A percentile compares a stretch with the other conserved stretches of the same genome.
Conservation (phyloP, 2,113 vertebrate genomes). For the Albula glossodonta region DNA sequence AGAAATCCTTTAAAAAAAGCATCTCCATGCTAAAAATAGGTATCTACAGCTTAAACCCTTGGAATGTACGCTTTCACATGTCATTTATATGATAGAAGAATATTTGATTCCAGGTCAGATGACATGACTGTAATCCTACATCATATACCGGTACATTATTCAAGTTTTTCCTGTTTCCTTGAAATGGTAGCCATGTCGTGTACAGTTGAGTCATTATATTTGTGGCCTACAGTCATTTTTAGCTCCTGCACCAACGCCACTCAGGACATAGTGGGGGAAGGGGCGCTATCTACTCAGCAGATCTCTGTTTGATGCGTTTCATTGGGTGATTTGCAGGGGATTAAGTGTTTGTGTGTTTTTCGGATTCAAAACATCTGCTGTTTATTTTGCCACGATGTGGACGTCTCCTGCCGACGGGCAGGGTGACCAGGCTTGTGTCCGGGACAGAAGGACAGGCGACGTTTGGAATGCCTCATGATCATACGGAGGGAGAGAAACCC, state of each 20-base stretch:
- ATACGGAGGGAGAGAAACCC: not conserved
- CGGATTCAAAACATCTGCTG: constrained; percentile 52
- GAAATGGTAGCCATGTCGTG: not conserved
- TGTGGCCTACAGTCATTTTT: not conserved
- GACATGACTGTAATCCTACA: not conserved
- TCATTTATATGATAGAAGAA: not conserved
- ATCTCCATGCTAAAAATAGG: not conserved
- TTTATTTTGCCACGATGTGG: constrained; percentile 36
- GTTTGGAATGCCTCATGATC: not conserved
- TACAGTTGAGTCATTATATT: not conserved
- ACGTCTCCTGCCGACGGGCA: not conserved
- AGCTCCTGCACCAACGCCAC: not conserved
- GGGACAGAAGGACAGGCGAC: not conserved
- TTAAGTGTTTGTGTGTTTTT: constrained; percentile 47
- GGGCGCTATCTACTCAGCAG: not conserved
- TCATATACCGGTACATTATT: not conserved
- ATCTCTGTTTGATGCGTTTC: constrained; percentile 6
- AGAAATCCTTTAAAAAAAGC: not conserved
- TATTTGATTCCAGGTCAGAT: not conserved
- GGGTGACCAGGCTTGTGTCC: not conserved
- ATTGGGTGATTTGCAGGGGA: constrained; percentile 32
- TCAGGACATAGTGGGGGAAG: not conserved
- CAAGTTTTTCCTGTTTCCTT: not conserved
- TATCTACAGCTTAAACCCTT: not conserved
- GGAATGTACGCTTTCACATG: not conserved